Evolutionary conservation across 1,140 invertebrate genomes (phyloP).

Genomic region (Eubasilissa regina): DNA sequence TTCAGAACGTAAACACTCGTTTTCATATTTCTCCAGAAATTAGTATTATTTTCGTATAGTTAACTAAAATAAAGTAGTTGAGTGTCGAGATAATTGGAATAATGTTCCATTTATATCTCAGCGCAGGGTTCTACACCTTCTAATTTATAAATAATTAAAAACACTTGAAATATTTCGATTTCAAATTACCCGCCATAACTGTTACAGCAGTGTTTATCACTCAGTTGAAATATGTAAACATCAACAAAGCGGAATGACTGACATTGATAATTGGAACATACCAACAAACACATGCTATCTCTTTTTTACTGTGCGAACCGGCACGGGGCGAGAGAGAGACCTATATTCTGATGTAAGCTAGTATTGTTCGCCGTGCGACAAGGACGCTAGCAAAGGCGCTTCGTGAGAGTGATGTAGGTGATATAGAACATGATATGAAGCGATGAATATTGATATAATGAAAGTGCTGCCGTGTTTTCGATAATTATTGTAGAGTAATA

Average conservation of each 20-base stretch:
- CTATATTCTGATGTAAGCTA: not conserved
- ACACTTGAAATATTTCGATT: not conserved
- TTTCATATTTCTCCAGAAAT: too few species aligned
- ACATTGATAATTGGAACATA: constrained; percentile 26
- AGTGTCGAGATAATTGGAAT: too few species aligned
- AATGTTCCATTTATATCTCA: too few species aligned
- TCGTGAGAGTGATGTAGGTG: not conserved
- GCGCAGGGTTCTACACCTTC: too few species aligned
- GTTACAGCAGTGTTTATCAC: constrained; percentile 12
- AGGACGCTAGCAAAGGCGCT: constrained; percentile 46
- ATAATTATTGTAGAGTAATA: not conserved
- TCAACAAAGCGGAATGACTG: constrained; percentile 39
- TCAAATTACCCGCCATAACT: constrained; percentile 25
- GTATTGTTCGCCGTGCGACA: constrained; percentile 18
- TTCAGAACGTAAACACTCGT: too few species aligned
- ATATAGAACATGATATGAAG: not conserved
- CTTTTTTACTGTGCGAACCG: constrained; percentile 5
- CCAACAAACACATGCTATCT: constrained; percentile 12
- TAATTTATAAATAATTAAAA: too few species aligned
- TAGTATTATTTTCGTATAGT: too few species aligned
- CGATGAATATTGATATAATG: not conserved
- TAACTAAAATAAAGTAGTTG: too few species aligned
- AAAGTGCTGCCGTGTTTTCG: not conserved
- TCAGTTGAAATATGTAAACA: constrained; percentile 40
- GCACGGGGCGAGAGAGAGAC: constrained; percentile 28